Evolutionary conservation across 1,140 invertebrate species (phyloP).

Genomic region (Uloborus diversus): DNA sequence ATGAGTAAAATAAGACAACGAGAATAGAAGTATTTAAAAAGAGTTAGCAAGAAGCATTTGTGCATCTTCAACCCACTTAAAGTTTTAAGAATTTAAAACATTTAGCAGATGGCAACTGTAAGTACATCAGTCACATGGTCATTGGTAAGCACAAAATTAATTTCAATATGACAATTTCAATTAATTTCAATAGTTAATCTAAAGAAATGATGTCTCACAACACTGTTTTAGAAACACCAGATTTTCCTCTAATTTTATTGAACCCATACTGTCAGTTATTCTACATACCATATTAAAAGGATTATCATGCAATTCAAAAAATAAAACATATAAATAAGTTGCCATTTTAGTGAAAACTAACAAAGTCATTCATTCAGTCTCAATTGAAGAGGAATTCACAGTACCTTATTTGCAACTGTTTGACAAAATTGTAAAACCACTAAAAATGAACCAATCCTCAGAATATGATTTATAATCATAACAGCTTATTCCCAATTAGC

Average conservation of each 20-base stretch:
- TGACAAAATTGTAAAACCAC: conserved; percentile 67
- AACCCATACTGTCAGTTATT: not conserved
- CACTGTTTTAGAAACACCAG: not conserved
- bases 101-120: too few species aligned
- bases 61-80: too few species aligned
- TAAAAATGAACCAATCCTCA: conserved; percentile 63
- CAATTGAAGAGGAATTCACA: conserved; percentile 66
- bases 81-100: too few species aligned
- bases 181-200: too few species aligned
- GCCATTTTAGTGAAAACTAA: conserved; percentile 61
- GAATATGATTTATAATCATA: conserved; percentile 60
- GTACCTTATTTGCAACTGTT: conserved; percentile 67
- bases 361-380: conserved; percentile 66
- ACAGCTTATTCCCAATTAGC: conserved; percentile 25
- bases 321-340: not conserved
- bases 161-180: too few species aligned
- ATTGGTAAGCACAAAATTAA: too few species aligned
- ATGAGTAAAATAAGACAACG: too few species aligned
- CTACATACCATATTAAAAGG: not conserved
- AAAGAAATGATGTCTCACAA: too few species aligned
- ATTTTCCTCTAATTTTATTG: not conserved
- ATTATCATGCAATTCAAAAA: not conserved
- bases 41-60: too few species aligned
- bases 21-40: too few species aligned
- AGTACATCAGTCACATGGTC: too few species aligned